Evolutionary conservation across 1,140 invertebrate species (phyloP).

Genomic region (Drosophila repletoides): DNA sequence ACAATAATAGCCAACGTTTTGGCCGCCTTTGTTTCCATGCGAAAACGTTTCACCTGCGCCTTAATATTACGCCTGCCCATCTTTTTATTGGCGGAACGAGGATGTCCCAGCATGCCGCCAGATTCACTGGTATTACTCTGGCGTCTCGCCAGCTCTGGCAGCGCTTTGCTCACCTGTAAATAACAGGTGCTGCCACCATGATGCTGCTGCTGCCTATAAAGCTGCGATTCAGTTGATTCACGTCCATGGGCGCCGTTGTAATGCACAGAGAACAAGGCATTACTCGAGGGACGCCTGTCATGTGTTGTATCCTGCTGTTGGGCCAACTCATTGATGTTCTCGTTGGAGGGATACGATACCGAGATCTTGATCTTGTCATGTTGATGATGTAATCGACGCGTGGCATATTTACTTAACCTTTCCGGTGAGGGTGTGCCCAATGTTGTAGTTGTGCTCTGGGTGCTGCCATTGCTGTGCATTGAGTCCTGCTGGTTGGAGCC

Average conservation of each 20-base stretch:
- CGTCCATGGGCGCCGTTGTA: constrained; percentile 66
- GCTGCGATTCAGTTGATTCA: constrained; percentile 65
- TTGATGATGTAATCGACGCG: constrained; percentile 82
- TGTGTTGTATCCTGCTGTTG: constrained; percentile 34
- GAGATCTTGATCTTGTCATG: constrained; percentile 92
- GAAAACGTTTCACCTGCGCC: constrained; percentile 85
- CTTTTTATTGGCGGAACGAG: constrained; percentile 85
- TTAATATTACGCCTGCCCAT: constrained; percentile 83
- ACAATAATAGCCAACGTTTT: constrained; percentile 96
- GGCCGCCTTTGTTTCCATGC: constrained; percentile 93
- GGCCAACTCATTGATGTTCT: constrained; percentile 85
- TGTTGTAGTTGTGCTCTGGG: constrained; percentile 77
- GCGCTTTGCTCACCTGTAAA: constrained; percentile 83
- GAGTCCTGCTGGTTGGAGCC: constrained; percentile 77
- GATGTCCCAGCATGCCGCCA: constrained; percentile 66
- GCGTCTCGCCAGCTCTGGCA: constrained; percentile 65
- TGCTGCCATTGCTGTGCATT: constrained; percentile 78
- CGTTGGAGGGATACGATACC: constrained; percentile 91
- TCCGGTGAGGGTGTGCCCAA: constrained; percentile 78
- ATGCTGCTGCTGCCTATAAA: constrained; percentile 82
- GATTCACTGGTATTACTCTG: constrained; percentile 83
- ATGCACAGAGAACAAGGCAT: constrained; percentile 70
- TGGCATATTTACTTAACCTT: constrained; percentile 71
- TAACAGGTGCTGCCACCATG: constrained; percentile 84
- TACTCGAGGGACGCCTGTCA: constrained; percentile 57